Evolutionary conservation across 2,888 invertebrate genomes (phyloP), one percentile per base, ranked within the genome.

Genomic region (Lasioglossum morio): DNA sequence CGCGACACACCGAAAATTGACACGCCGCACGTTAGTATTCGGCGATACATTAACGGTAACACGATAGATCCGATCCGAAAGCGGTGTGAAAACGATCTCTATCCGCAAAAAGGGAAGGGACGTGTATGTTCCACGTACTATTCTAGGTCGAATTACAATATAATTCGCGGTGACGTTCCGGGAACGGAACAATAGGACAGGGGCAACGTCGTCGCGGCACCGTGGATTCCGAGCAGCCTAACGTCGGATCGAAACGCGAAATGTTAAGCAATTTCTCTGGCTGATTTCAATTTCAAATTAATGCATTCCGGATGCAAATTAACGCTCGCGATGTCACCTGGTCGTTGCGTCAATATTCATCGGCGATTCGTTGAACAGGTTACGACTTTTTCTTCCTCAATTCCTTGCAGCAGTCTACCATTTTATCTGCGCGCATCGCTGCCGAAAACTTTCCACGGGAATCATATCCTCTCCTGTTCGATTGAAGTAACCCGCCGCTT

Each of bases 281-380:
- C 72, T 83, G 72, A 85, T 85, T 85, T 85, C 84, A 85, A 85
- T 85, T 85, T 85, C 83, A 85, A 83, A 85, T 85, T 83, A 83
- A 85, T 75, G 83, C 84, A 53, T 66, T 75, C 79, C 63, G 72
- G 53, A 85, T 85, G 84, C 84, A 85, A 85, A 85, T 85, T 53
- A 79, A 79, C 83, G 53, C 30, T 72, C 83, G 19, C 53, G 53
- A 5, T 43, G 84, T 72, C 30, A 66, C 30, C 66, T 23, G 34
- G 10, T 34, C 69, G 69, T 69, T 40, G 69, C 83, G 83, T 79
- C 86, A 83, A 84, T 75, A 86, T 82, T 86, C 79, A 84, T 86
- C 86, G 66, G 66, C 53, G 76, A 63, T 63, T 74, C 60, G 27
- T 77, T 69, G 79, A 76, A 72, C 84, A 40, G 79, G 74, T 75